Evolutionary conservation across 2,888 invertebrate species (phyloP), one percentile per base, ranked within the genome.

Genomic region (Acrobasis suavella): DNA sequence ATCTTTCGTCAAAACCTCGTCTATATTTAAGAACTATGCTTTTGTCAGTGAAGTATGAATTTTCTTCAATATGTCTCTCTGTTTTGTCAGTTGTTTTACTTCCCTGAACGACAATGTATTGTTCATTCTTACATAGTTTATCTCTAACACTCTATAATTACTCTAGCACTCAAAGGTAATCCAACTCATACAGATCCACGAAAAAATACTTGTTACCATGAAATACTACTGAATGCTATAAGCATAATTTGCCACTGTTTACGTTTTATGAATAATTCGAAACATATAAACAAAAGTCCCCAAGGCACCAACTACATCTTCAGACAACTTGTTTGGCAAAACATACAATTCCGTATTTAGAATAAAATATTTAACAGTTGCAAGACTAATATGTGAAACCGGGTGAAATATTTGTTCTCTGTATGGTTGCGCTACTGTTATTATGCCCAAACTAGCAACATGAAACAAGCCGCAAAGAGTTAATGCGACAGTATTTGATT

Each of bases 341-440:
- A 32, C 16, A 15, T n/a, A n/a, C 50, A 50, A 16, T 9, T 22
- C 52, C 16, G 22, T 52, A 22, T 52, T 52, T 52, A 22, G 17
- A 14, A 52, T 14, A 52, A 52, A 52, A 52, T 52, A 52, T 52
- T 52, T 52, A 52, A 52, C 17, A 17, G 32, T 9, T 22, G 17
- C 17, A 14, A 17, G 9, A 22, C 52, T 52, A 52, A 52, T 12
- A 12, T 52, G 52, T 46, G 46, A n/a, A 46, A 46, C 46, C 14
- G 46, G 5, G 14, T 32, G 32, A 32, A 14, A 46, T 46, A 46
- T 46, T n/a, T 46, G 14, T 46, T 12, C 46, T 14, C 12, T 46
- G 46, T 46, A 46, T 14, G 46, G 46, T n/a, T 14, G n/a, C n/a
- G 46, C n/a, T 46, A 46, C 46, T 46, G 46, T 46, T 46, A 46